Evolutionary conservation across 2,113 vertebrate genomes (phyloP), one percentile per base, ranked within the genome.

Genomic region (Setophaga petechia): DNA sequence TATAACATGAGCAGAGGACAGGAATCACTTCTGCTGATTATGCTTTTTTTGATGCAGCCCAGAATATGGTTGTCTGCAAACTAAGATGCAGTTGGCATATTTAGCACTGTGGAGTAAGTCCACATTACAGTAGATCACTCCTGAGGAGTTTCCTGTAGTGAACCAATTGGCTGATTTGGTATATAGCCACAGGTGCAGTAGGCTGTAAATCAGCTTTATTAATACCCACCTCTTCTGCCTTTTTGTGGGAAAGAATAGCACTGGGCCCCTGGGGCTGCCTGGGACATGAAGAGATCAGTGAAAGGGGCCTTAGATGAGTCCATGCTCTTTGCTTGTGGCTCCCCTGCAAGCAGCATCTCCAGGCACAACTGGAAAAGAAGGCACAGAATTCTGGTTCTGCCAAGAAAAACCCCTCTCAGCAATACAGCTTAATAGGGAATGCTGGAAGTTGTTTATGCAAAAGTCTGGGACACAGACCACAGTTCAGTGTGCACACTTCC

Each of bases 201-300:
- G 43, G 12, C 25, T 68, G 18, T 37, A 46, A 89, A 37, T 23
- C 6, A 71, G 6, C 11, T 74, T 72, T 78, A 27, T 52, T 62
- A 25, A 35, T 30, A 24, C 5, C 21, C 14, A 69, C 0, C 4
- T 62, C 52, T 46, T 69, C 19, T 69, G 12, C 4, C 18, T 78
- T 21, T 80, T 54, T 21, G 25, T 30, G 33, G 30, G 41, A 65
- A 91, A 89, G 5, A 49, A 13, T 3, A 57, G 9, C 1, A 2
- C 13, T 76, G 43, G 33, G 30, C 23, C 6, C 1, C 37, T 46
- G 25, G 37, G 47, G 12, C 15, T 0, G 0, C 5, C 12, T 43
- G 68, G 33, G 12, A 43, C 15, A 19, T 5, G 9, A 41, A 15
- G 4, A 62, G 41, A n/a, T 25, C 16, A 14, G 15, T 23, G 41